phyloP scores from a whole-genome alignment of 2,888 invertebrate species.

The Drosophila cracens region DNA sequence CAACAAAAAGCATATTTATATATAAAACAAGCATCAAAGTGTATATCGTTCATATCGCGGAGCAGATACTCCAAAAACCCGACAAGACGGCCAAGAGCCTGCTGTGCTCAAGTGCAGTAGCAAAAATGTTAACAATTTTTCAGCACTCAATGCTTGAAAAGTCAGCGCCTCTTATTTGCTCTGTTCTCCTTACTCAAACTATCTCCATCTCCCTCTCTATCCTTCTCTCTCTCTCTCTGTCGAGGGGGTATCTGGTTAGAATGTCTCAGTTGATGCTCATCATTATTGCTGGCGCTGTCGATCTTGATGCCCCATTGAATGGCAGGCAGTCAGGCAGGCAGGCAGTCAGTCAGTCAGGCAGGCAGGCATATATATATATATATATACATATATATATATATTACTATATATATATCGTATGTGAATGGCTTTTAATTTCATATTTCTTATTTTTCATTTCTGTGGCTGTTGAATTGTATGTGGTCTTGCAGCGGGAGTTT shows the following conservation, averaged over 20 bases:
- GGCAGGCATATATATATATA: not conserved
- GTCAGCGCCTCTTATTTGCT: conserved; percentile 69
- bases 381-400: not conserved
- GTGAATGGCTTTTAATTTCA: conserved; percentile 74
- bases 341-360: conserved; percentile 20
- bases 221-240: not conserved
- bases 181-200: not conserved
- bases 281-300: conserved; percentile 66
- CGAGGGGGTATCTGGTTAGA: conserved; percentile 54
- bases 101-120: conserved; percentile 75
- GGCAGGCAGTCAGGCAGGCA: conserved; percentile 27
- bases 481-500: conserved; percentile 1
- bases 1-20: not conserved
- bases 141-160: conserved; percentile 73
- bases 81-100: conserved; percentile 11
- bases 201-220: not conserved
- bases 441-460: conserved; percentile 37
- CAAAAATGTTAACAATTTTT: conserved; percentile 80
- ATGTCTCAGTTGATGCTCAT: conserved; percentile 58
- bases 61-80: conserved; percentile 19
- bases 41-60: conserved; percentile 3
- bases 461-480: not conserved
- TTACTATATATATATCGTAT: conserved; percentile 23
- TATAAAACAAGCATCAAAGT: conserved; percentile 3
- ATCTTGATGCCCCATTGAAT: conserved; percentile 46